These are phyloP conservation scores for Caerostris darwini DNA, from an alignment of 1,140 invertebrate genomes.

Conservation along the genomic window DNA sequence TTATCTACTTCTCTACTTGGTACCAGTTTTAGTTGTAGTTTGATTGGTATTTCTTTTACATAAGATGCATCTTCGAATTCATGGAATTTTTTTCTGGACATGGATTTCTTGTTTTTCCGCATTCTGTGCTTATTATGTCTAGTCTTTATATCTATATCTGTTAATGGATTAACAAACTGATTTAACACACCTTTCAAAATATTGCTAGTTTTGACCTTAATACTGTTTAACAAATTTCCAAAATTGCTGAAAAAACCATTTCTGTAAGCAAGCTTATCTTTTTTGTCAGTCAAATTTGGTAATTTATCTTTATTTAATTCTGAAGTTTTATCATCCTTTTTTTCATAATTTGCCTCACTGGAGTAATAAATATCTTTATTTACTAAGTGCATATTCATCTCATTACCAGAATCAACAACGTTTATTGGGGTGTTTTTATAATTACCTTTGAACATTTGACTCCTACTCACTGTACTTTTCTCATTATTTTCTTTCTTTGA, in stretches of 20 bases:
- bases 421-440: no score
- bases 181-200: not conserved
- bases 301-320: no score
- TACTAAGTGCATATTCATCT: no score
- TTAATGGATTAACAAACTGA: not conserved
- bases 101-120: not conserved
- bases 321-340: no score
- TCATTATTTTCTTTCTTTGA: not conserved
- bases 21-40: not conserved
- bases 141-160: not conserved
- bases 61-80: not conserved
- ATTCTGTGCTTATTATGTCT: not conserved
- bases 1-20: not conserved
- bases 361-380: no score
- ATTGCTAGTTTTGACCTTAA: not conserved
- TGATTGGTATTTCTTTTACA: not conserved
- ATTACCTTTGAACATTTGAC: not conserved
- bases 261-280: not conserved
- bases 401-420: no score
- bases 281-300: not conserved
- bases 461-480: not conserved
- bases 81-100: no score
- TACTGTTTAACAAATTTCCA: not conserved
- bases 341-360: no score
- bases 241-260: not conserved